Base-by-base conservation (phyloP, 2,113 vertebrate species). In the Indicator maculatus region DNA sequence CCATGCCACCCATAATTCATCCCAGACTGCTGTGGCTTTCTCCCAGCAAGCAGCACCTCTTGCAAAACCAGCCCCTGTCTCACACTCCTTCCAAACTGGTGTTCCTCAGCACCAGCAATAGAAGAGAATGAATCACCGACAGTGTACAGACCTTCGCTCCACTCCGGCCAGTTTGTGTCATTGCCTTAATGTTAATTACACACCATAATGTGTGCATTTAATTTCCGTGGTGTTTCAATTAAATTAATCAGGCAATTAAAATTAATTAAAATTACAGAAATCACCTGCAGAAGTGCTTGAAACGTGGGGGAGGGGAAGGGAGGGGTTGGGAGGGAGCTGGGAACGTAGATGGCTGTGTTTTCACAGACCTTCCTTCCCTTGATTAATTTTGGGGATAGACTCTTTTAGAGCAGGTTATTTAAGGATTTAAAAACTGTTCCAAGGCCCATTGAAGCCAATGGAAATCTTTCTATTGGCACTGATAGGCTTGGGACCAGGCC, bases 211-310 rank as follows among this genome's bases (percentile, higher is more conserved):
- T 91, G 96, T 79, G 83, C 91, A 93, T 96, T 94, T 96, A 96
- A 95, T 95, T 95, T 93, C 96, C 95, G 75, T 91, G 95, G 96
- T 96, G 93, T 96, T 97, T 96, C 96, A 96, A 97, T 97, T 96
- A 96, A 95, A 96, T 97, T 96, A 97, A 97, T 96, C 88, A 70
- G 90, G 91, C 94, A 97, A 97, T 97, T 97, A 97, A 97, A 97
- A 97, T 97, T 96, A 97, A 97, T 97, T 97, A 97, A 97, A 96
- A 86, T 96, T 96, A 96, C 80, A 95, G 81, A 93, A 94, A 96
- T 96, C 95, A 96, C 96, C 93, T 86, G 93, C 88, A 95, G 95
- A 93, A 93, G 94, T 86, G 89, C 77, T 88, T 82, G 93, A 92
- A 96, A 93, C 0, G 2, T 89, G 93, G 95, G 91, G 92, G 92